phyloP scores from a whole-genome alignment of 2,797 vertebrate species.

The Scyliorhinus canicula region DNA sequence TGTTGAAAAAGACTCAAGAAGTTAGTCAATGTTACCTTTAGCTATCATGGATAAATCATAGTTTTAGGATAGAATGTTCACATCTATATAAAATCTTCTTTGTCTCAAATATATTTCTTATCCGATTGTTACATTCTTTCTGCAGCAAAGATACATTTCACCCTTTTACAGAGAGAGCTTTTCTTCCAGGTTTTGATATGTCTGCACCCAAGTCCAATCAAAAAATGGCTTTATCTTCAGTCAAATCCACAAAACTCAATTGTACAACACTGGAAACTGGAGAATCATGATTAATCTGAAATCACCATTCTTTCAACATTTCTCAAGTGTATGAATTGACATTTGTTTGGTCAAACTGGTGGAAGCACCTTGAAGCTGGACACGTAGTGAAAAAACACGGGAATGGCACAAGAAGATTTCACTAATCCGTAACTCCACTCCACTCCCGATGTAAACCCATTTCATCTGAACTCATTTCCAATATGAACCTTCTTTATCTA shows the following conservation, averaged over 20 bases:
- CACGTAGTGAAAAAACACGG: no score
- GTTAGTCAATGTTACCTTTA: not conserved
- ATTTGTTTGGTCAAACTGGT: not conserved
- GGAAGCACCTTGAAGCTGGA: not conserved
- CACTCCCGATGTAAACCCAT: not conserved
- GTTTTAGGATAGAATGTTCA: not conserved
- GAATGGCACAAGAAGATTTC: no score
- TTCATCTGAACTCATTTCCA: not conserved
- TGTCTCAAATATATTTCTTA: not conserved
- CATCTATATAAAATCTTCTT: not conserved
- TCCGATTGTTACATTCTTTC: not conserved
- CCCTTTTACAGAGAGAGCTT: not conserved
- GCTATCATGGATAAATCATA: not conserved
- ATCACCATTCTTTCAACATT: not conserved
- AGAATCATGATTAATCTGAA: not conserved
- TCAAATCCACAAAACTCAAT: no score
- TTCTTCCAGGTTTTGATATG: not conserved
- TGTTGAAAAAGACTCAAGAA: not conserved
- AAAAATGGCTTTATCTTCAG: not conserved
- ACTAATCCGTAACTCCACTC: not conserved
- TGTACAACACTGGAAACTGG: not conserved
- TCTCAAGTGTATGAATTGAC: not conserved
- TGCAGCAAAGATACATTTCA: not conserved
- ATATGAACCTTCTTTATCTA: not conserved
- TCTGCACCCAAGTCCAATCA: not conserved